phyloP scores from a whole-genome alignment of 2,888 invertebrate genomes.

The Phyto melanocephala region DNA sequence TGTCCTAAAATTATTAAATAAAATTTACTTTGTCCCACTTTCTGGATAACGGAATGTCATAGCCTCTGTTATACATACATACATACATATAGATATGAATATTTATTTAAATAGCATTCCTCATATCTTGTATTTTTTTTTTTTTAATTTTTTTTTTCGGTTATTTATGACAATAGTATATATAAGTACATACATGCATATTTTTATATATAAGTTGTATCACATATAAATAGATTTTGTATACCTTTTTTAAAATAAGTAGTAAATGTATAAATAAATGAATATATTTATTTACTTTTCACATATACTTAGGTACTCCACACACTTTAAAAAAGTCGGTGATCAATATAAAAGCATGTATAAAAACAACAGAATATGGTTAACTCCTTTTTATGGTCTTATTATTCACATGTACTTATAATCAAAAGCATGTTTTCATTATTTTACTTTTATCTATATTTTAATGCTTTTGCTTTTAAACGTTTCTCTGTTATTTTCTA shows the following conservation, averaged over 20 bases:
- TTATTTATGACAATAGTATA: slow-evolving; percentile 44
- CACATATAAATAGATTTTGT: slow-evolving; percentile 36
- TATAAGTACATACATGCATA: background rate
- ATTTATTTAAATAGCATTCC: slow-evolving; percentile 40
- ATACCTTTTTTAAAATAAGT: slow-evolving; percentile 41
- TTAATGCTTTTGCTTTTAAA: slow-evolving; percentile 3
- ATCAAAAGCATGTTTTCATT: slow-evolving; percentile 31
- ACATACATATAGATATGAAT: background rate
- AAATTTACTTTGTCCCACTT: too few relatives aligned
- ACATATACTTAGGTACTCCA: slow-evolving; percentile 23
- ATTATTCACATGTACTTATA: slow-evolving; percentile 34
- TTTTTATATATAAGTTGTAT: slow-evolving; percentile 10
- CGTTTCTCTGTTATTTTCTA: slow-evolving; percentile 36
- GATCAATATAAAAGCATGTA: background rate
- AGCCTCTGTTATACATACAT: background rate
- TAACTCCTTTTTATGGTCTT: slow-evolving; percentile 12
- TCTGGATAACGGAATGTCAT: too few relatives aligned
- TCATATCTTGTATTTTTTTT: slow-evolving; percentile 28
- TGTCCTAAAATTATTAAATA: too few relatives aligned
- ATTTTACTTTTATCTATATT: background rate
- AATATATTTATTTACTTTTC: slow-evolving; percentile 5
- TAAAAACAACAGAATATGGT: background rate
- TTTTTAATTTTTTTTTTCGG: background rate
- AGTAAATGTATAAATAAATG: slow-evolving; percentile 22
- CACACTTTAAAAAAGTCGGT: background rate